Conservation (phyloP, 2,888 invertebrate genomes). For the Philhelius pedissequus region DNA sequence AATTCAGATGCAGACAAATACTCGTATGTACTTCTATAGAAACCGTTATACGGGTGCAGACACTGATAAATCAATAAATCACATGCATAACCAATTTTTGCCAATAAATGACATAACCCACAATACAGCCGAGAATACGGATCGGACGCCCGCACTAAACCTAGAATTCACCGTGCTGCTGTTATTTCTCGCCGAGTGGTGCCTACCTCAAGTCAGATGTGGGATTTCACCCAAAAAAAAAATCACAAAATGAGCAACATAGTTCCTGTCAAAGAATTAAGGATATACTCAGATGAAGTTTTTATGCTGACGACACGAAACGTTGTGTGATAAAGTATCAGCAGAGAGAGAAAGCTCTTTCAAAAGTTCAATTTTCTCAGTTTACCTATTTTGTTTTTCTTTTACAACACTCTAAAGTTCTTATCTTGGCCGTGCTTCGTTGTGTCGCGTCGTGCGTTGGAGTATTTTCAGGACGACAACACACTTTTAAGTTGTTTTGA, state of each 20-base stretch:
- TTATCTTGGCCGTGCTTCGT: not conserved
- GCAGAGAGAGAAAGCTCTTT: conserved; percentile 33
- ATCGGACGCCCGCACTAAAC: not conserved
- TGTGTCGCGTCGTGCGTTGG: not conserved
- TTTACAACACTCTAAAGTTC: not conserved
- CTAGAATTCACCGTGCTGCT: not conserved
- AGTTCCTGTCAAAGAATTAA: conserved; percentile 14
- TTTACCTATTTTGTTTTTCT: conserved; percentile 36
- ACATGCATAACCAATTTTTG: conserved; percentile 41
- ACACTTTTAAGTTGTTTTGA: conserved; percentile 32
- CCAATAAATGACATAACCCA: conserved; percentile 12
- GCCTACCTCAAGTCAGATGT: conserved; percentile 44
- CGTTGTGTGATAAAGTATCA: conserved; percentile 21
- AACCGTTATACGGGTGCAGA: conserved; percentile 26
- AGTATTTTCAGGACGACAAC: not conserved
- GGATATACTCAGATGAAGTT: conserved; percentile 16
- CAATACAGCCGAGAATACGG: not conserved
- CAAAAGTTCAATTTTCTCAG: conserved; percentile 48
- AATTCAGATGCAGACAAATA: not conserved
- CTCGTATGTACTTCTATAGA: too few species aligned
- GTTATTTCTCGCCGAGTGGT: conserved; percentile 8
- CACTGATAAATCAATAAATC: conserved; percentile 63
- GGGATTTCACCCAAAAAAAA: conserved; percentile 1
- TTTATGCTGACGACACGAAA: conserved; percentile 9
- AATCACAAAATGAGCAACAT: conserved; percentile 5